Percentiles rank a stretch among this genome's conserved stretches.
phyloP scores from a whole-genome alignment of 1,140 invertebrate species.

The Drosophila kanapiae region DNA sequence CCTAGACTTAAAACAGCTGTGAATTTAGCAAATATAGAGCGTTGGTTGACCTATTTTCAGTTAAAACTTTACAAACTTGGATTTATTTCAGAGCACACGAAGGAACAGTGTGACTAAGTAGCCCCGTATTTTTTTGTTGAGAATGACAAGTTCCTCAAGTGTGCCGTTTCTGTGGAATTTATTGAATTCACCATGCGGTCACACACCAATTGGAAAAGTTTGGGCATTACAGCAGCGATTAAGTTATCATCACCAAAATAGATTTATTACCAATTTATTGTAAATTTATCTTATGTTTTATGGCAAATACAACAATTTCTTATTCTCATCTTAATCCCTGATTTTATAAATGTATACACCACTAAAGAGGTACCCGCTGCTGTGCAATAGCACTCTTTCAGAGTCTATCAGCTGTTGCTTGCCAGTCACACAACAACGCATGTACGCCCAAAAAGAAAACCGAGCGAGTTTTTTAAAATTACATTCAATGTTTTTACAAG shows the following conservation, averaged over 20 bases:
- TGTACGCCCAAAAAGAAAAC: neutral
- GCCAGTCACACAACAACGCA: conserved; percentile 2
- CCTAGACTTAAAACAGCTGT: conserved; percentile 62
- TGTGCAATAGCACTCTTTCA: neutral
- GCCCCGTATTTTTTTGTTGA: neutral
- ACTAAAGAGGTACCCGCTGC: neutral
- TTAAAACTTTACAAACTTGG: conserved; percentile 49
- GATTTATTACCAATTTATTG: no score
- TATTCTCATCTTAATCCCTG: no score
- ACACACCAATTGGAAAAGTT: conserved; percentile 1
- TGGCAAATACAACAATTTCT: no score
- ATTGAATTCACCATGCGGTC: neutral
- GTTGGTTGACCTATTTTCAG: conserved; percentile 51
- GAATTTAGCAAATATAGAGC: conserved; percentile 70
- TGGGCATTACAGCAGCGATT: neutral
- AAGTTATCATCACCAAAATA: neutral
- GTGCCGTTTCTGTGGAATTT: neutral
- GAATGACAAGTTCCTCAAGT: neutral
- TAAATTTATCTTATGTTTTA: no score
- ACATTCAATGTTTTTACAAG: conserved; percentile 39
- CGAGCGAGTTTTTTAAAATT: conserved; percentile 2
- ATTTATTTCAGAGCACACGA: conserved; percentile 42
- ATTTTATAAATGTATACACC: neutral
- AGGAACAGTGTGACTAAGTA: conserved; percentile 15
- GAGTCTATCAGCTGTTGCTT: neutral